A percentile compares a stretch with the other conserved stretches of the same genome.
Conservation (phyloP, 1,140 invertebrate genomes). For the Pogonomyrmex californicus region DNA sequence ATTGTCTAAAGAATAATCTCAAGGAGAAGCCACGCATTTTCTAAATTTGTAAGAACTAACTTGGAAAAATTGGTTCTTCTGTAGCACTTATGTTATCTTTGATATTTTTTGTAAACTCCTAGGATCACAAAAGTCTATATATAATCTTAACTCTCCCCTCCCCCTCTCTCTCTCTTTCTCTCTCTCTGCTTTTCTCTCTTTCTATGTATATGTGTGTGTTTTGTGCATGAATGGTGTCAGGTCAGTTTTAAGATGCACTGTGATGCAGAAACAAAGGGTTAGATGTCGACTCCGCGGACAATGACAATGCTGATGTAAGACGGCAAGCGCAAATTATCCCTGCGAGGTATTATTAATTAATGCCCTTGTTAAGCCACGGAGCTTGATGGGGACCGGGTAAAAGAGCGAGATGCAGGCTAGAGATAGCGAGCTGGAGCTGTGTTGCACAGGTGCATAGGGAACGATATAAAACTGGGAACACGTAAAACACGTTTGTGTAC, state of each 20-base stretch:
- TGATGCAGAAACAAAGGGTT: slow-evolving; percentile 34
- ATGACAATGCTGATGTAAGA: slow-evolving; percentile 69
- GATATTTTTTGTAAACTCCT: background rate
- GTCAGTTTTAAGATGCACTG: slow-evolving; percentile 69
- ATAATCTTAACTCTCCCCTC: background rate
- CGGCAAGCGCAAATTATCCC: slow-evolving; percentile 69
- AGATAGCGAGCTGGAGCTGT: slow-evolving; percentile 60
- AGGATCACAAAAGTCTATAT: background rate
- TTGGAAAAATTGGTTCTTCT: background rate
- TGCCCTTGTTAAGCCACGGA: slow-evolving; percentile 65
- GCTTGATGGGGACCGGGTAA: slow-evolving; percentile 25
- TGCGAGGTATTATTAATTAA: slow-evolving; percentile 74
- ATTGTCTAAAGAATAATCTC: background rate
- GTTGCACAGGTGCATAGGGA: slow-evolving; percentile 60
- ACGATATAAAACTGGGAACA: slow-evolving; percentile 70
- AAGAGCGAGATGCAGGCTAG: slow-evolving; percentile 38
- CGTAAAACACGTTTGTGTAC: slow-evolving; percentile 69
- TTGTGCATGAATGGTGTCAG: slow-evolving; percentile 18
- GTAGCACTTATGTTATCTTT: background rate
- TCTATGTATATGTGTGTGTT: background rate
- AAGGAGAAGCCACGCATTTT: background rate
- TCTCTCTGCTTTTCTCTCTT: too few species aligned
- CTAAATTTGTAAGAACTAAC: background rate
- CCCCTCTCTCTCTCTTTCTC: too few species aligned
- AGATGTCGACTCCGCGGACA: slow-evolving; percentile 50